Conservation (phyloP, 2,113 vertebrate genomes). For the Merops nubicus region DNA sequence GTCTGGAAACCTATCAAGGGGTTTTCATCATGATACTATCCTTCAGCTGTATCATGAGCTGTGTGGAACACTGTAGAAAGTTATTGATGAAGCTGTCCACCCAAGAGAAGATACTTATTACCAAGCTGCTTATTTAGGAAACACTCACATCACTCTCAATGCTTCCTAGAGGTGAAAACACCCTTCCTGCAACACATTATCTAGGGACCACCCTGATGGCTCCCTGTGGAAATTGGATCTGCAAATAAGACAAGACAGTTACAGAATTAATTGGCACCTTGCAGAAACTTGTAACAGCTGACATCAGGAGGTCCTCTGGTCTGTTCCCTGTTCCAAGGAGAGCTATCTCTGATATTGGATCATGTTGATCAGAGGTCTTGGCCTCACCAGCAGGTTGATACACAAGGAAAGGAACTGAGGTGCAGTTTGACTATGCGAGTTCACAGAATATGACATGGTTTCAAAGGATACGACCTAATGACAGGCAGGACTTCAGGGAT, state of each 20-base stretch:
- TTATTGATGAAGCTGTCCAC: background rate
- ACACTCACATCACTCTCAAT: background rate
- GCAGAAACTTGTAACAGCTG: background rate
- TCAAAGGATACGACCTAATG: background rate
- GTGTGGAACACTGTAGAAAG: background rate
- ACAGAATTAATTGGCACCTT: background rate
- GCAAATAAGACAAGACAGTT: background rate
- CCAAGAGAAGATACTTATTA: background rate
- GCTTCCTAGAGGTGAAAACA: background rate
- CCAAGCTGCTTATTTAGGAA: background rate
- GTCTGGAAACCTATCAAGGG: background rate
- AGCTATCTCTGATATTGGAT: background rate
- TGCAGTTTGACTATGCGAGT: rapidly evolving
- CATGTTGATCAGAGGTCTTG: background rate
- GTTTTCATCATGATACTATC: background rate
- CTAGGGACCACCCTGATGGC: no score
- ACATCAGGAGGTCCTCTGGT: background rate
- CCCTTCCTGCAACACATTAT: background rate
- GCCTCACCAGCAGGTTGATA: background rate
- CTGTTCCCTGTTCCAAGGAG: background rate
- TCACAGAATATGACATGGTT: rapidly evolving
- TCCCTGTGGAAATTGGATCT: no score
- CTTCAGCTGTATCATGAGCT: background rate
- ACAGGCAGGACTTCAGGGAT: background rate
- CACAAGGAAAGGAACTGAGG: rapidly evolving